phyloP scores from a whole-genome alignment of 2,888 invertebrate species.

The Conistra vaccinii region DNA sequence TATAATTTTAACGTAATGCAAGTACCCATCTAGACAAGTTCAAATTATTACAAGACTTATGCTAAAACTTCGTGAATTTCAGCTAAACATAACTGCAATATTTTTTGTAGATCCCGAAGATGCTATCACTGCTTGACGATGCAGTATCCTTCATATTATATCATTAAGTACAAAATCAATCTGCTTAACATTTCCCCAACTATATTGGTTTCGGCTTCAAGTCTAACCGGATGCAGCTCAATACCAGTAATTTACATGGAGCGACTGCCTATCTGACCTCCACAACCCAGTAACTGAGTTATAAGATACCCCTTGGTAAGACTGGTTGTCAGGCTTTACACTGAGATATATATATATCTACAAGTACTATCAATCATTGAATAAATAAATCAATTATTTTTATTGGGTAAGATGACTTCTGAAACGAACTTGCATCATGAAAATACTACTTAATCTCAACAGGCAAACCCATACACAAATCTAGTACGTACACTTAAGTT shows the following conservation, averaged over 20 bases:
- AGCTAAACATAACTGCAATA: background rate
- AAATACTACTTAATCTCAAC: background rate
- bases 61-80: background rate
- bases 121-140: background rate
- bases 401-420: background rate
- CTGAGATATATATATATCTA: too few species aligned
- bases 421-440: background rate
- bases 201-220: too few species aligned
- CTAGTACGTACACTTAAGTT: conserved; percentile 18
- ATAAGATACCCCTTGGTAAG: too few species aligned
- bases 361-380: background rate
- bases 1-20: background rate
- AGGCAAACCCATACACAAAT: conserved; percentile 41
- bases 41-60: background rate
- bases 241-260: too few species aligned
- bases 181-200: too few species aligned
- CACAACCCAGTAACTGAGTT: too few species aligned
- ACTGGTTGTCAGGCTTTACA: too few species aligned
- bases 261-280: too few species aligned
- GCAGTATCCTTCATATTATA: too few species aligned
- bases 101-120: background rate
- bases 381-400: background rate
- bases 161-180: background rate
- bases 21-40: background rate
- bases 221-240: too few species aligned